Evolutionary conservation across 2,888 invertebrate genomes (phyloP).

Genomic region (Strigamia transsilvanica): DNA sequence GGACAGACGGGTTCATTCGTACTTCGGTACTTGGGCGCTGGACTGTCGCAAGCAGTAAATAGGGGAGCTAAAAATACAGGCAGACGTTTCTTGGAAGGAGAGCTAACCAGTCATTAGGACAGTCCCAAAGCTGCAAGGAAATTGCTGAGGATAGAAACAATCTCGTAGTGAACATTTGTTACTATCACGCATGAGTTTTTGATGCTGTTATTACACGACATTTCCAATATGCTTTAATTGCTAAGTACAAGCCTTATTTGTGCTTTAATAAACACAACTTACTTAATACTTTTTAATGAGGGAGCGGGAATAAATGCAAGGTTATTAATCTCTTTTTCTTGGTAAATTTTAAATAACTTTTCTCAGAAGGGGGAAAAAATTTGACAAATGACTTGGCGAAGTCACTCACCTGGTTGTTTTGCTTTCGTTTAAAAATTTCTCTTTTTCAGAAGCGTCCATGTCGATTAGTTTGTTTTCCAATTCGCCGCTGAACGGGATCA

Average conservation of each 20-base stretch:
- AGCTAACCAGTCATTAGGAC: constrained; percentile 12
- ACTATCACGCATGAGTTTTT: constrained; percentile 29
- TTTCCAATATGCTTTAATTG: constrained; percentile 42
- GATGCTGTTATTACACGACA: constrained; percentile 45
- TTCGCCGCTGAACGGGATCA: constrained; percentile 95
- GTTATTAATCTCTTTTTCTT: not conserved
- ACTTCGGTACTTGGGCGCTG: not conserved
- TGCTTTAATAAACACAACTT: constrained; percentile 27
- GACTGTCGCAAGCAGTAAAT: not conserved
- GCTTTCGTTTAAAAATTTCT: constrained; percentile 82
- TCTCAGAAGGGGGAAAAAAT: not conserved
- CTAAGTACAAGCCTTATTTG: not conserved
- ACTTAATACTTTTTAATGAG: constrained; percentile 21
- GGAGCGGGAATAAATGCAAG: not conserved
- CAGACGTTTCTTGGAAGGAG: constrained; percentile 16
- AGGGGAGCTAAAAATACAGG: constrained; percentile 17
- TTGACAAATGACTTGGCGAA: not conserved
- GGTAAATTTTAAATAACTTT: not conserved
- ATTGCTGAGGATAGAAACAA: constrained; percentile 36
- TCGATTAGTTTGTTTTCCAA: constrained; percentile 88
- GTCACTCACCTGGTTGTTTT: constrained; percentile 76
- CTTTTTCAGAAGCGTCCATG: constrained; percentile 78
- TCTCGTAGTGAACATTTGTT: constrained; percentile 3
- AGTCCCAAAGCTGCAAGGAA: constrained; percentile 10
- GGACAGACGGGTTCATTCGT: not conserved